phyloP scores from a whole-genome alignment of 2,888 invertebrate genomes.

The Apotomis capreana region DNA sequence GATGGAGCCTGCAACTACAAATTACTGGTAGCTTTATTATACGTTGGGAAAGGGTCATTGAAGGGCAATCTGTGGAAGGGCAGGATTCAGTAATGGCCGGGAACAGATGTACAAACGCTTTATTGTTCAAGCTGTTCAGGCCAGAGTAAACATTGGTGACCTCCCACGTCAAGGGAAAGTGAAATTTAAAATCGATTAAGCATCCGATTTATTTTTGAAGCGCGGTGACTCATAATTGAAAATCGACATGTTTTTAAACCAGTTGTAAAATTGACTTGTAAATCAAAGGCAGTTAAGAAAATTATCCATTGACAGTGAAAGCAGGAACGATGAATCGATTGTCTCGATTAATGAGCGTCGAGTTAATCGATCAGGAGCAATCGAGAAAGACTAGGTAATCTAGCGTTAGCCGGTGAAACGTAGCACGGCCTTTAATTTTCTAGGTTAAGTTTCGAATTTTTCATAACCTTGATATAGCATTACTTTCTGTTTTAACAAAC shows the following conservation, averaged over 20 bases:
- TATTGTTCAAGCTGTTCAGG: slow-evolving; percentile 46
- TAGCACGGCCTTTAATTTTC: slow-evolving; percentile 40
- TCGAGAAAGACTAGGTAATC: slow-evolving; percentile 53
- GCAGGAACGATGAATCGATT: slow-evolving; percentile 52
- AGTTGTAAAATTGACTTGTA: slow-evolving; percentile 33
- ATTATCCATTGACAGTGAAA: slow-evolving; percentile 54
- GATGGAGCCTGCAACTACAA: slow-evolving; percentile 47
- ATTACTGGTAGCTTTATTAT: slow-evolving; percentile 49
- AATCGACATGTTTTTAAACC: slow-evolving; percentile 29
- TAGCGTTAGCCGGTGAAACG: slow-evolving; percentile 44
- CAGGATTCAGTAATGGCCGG: slow-evolving; percentile 52
- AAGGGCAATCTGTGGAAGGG: slow-evolving; percentile 55
- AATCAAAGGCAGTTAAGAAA: slow-evolving; percentile 42
- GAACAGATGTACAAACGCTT: slow-evolving; percentile 67
- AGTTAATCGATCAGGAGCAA: slow-evolving; percentile 58
- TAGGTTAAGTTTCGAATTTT: slow-evolving; percentile 32
- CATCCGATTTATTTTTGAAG: slow-evolving; percentile 24
- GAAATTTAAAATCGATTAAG: slow-evolving; percentile 37
- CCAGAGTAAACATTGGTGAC: slow-evolving; percentile 36
- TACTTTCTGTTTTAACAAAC: neutral
- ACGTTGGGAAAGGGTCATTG: slow-evolving; percentile 48
- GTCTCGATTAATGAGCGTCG: slow-evolving; percentile 50
- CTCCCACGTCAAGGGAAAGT: slow-evolving; percentile 40
- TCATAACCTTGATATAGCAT: neutral
- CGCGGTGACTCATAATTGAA: slow-evolving; percentile 31